Evolutionary conservation across 2,113 vertebrate species (phyloP).

Genomic region (Fulica atra): DNA sequence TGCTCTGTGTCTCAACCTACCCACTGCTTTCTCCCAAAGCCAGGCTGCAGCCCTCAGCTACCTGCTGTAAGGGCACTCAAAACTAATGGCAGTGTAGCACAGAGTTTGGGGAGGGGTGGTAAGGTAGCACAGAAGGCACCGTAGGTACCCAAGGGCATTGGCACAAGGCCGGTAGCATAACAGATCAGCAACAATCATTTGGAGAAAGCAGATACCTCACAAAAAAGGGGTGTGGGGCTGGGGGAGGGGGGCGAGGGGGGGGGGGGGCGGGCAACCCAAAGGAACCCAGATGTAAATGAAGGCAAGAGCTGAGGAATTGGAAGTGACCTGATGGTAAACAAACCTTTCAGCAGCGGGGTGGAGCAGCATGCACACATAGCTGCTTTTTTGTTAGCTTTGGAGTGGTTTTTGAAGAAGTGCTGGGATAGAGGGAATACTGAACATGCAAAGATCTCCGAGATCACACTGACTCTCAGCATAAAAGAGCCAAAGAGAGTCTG

Average conservation of each 20-base stretch:
- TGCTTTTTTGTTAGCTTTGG: background rate
- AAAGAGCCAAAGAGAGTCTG: background rate
- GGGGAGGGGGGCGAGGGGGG: fast-evolving
- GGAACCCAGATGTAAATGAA: background rate
- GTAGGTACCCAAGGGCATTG: background rate
- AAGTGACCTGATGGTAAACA: background rate
- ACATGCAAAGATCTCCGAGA: background rate
- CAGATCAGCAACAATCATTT: background rate
- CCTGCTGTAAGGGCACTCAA: background rate
- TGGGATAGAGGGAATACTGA: background rate
- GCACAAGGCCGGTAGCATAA: background rate
- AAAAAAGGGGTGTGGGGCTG: fast-evolving
- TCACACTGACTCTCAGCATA: background rate
- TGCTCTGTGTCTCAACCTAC: background rate
- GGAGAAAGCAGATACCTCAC: background rate
- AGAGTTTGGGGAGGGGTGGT: background rate
- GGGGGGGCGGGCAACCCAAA: fast-evolving
- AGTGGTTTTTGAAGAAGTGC: background rate
- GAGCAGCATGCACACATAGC: background rate
- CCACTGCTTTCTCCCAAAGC: background rate
- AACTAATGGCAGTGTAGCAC: background rate
- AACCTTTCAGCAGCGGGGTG: background rate
- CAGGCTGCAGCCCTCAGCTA: background rate
- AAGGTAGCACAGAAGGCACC: background rate
- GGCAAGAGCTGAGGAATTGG: background rate